Percentiles rank a stretch among this genome's conserved stretches.
Evolutionary conservation across 2,113 vertebrate genomes (phyloP).

Genomic region (Periophthalmodon schlosseri): DNA sequence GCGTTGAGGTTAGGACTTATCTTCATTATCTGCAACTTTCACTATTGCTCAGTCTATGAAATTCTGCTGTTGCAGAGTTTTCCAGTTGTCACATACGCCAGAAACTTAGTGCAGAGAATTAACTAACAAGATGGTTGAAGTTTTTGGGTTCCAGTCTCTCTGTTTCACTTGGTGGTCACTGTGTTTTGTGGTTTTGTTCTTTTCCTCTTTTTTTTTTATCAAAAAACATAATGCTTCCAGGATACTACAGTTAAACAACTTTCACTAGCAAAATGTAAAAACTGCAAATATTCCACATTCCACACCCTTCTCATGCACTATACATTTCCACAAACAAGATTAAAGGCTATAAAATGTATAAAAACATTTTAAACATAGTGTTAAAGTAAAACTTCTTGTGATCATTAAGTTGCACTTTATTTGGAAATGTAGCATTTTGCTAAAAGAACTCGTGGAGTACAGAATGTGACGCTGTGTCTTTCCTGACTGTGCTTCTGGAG

Average conservation of each 20-base stretch:
- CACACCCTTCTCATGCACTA: too few species aligned
- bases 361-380: neutral
- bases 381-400: neutral
- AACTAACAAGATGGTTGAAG: neutral
- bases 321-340: neutral
- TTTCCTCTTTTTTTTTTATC: neutral
- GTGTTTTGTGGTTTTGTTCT: neutral
- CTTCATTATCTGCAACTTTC: constrained; percentile 52
- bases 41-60: neutral
- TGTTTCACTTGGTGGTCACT: neutral
- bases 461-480: constrained; percentile 12
- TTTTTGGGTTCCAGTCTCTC: neutral
- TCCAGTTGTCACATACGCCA: constrained; percentile 10
- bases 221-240: neutral
- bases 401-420: neutral
- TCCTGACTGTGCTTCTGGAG: constrained; percentile 12
- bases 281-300: too few species aligned
- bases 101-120: neutral
- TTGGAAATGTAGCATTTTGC: neutral
- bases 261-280: too few species aligned
- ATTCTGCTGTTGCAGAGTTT: constrained; percentile 1
- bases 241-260: neutral
- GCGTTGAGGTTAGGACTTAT: constrained; percentile 50
- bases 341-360: too few species aligned
- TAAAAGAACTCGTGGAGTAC: neutral